phyloP scores from a whole-genome alignment of 2,888 invertebrate genomes.

The Morpho achilles region DNA sequence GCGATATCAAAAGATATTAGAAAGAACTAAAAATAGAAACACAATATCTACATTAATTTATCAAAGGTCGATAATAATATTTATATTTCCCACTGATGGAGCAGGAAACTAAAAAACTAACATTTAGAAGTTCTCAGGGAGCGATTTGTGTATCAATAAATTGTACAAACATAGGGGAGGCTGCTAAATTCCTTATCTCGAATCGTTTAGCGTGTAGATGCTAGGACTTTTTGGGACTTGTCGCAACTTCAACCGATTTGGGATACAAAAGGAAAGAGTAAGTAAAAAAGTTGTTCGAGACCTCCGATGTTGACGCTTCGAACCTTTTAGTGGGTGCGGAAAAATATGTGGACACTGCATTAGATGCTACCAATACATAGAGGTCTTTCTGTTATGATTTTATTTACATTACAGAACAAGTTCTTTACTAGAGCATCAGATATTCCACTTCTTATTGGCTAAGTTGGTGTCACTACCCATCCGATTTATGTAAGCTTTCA shows the following conservation, averaged over 20 bases:
- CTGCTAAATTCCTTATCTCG: conserved; percentile 75
- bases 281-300: conserved; percentile 16
- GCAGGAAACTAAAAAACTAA: conserved; percentile 47
- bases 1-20: neutral
- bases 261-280: conserved; percentile 23
- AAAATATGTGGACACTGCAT: conserved; percentile 5
- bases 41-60: conserved; percentile 10
- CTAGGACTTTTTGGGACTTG: conserved; percentile 31
- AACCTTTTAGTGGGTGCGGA: conserved; percentile 16
- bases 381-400: neutral
- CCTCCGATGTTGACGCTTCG: conserved; percentile 24
- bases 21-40: conserved; percentile 7
- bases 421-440: neutral
- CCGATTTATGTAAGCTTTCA: too few species aligned
- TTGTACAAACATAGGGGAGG: conserved; percentile 59
- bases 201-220: conserved; percentile 43
- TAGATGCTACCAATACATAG: conserved; percentile 10
- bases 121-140: conserved; percentile 41
- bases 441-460: neutral
- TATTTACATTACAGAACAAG: neutral
- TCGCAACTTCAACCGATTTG: conserved; percentile 27
- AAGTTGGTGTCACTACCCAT: too few species aligned
- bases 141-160: conserved; percentile 51
- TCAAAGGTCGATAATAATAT: conserved; percentile 50
- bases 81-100: conserved; percentile 63